Conservation (phyloP, 1,140 invertebrate species). For the Acromyrmex heyeri region DNA sequence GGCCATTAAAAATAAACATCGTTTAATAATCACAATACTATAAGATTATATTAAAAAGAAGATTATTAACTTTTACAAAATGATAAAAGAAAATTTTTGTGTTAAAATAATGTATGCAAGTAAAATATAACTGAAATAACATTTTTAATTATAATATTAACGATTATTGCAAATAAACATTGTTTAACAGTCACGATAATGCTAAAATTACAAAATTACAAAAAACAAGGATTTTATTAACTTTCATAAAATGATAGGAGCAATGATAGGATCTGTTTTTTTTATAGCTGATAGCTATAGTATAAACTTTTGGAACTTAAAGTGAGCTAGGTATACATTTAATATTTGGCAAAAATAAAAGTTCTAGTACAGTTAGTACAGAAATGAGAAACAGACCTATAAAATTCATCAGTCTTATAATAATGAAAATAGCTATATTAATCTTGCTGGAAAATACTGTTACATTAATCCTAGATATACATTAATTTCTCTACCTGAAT, state of each 20-base stretch:
- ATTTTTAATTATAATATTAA: constrained; percentile 9
- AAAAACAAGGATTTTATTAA: background rate
- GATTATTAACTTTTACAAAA: background rate
- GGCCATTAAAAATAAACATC: too few species aligned
- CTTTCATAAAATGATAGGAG: background rate
- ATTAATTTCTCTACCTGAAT: constrained; percentile 72
- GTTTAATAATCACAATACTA: too few species aligned
- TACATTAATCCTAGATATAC: background rate
- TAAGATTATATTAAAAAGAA: too few species aligned
- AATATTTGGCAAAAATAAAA: too few species aligned
- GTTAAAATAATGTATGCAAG: background rate
- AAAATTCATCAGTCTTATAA: background rate
- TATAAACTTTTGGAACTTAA: background rate
- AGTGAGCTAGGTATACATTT: too few species aligned
- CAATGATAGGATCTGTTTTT: too few species aligned
- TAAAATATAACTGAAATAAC: background rate
- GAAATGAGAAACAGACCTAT: background rate
- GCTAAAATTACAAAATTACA: background rate
- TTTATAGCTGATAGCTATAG: background rate
- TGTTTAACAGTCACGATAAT: background rate
- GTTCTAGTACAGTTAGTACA: background rate
- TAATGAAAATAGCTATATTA: background rate
- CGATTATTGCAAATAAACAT: background rate
- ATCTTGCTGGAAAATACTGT: background rate
- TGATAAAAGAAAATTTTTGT: background rate